phyloP scores from a whole-genome alignment of 2,888 invertebrate genomes.

The Lycia hirtaria region DNA sequence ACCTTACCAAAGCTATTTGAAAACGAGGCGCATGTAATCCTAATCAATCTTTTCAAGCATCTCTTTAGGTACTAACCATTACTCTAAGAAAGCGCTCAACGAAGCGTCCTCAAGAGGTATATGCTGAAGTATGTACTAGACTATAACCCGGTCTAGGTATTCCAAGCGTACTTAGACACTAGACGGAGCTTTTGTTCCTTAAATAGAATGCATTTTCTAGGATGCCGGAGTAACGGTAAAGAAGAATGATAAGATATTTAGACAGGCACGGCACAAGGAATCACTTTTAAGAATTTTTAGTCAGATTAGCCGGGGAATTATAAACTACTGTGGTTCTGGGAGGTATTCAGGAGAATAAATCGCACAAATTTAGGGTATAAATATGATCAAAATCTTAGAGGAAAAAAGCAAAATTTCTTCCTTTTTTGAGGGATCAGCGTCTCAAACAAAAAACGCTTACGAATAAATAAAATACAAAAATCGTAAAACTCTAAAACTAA shows the following conservation, averaged over 20 bases:
- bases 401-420: no score
- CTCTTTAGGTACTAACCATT: not conserved
- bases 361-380: no score
- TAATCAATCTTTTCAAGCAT: not conserved
- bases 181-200: conserved; percentile 29
- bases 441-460: no score
- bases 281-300: not conserved
- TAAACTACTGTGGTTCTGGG: no score
- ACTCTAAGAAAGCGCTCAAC: not conserved
- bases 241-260: conserved; percentile 25
- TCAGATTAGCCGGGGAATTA: not conserved
- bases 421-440: no score
- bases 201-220: conserved; percentile 36
- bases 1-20: no score
- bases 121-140: conserved; percentile 9
- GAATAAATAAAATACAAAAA: no score
- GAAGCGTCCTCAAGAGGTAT: not conserved
- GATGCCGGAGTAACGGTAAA: conserved; percentile 9
- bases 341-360: no score
- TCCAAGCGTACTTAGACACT: conserved; percentile 15
- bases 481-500: no score
- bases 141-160: not conserved
- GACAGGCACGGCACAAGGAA: conserved; percentile 11
- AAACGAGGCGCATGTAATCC: no score
- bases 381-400: no score